Evolutionary conservation across 2,888 invertebrate genomes (phyloP), one percentile per base, ranked within the genome.

Genomic region (Scrobipalpa costella): DNA sequence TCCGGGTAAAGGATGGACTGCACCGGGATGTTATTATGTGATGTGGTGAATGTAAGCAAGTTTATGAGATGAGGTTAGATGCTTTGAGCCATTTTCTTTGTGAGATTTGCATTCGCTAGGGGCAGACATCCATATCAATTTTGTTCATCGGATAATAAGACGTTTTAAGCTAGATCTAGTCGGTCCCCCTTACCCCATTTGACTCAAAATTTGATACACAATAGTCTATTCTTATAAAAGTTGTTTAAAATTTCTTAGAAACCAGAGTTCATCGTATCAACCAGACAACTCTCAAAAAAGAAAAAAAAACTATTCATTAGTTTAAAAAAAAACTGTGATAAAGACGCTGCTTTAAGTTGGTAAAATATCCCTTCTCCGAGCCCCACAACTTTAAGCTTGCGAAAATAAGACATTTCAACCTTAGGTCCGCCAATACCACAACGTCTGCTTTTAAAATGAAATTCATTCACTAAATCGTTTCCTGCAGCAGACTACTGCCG

Each of bases 401-500:
- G 15, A n/a, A 44, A 44, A 44, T 5, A 27, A 44, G 44, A 15
- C 44, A 44, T 44, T 44, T 44, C 44, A n/a, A 7, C 27, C 27
- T 27, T 27, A 15, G 2, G n/a, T 44, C 44, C 44, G 44, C 44
- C 44, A 44, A 44, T n/a, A 44, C 44, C 44, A 44, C 44, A 15
- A n/a, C 7, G n/a, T 44, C 15, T 44, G 44, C n/a, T 44, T 44
- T 44, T 44, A 44, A 44, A 44, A 44, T 44, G n/a, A 44, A 44
- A 44, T 44, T 15, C 15, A 44, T 44, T 44, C n/a, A 59, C 19
- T 58, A 58, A 58, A 59, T 59, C 27, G 21, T 58, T 44, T n/a
- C 44, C 33, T 13, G 19, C 8, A 44, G 21, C 40, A 59, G 59
- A 11, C 44, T 19, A 33, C 59, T 59, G 59, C 27, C 47, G 3